Evolutionary conservation across 2,888 invertebrate species (phyloP).

Genomic region (Charanyca ferruginea): DNA sequence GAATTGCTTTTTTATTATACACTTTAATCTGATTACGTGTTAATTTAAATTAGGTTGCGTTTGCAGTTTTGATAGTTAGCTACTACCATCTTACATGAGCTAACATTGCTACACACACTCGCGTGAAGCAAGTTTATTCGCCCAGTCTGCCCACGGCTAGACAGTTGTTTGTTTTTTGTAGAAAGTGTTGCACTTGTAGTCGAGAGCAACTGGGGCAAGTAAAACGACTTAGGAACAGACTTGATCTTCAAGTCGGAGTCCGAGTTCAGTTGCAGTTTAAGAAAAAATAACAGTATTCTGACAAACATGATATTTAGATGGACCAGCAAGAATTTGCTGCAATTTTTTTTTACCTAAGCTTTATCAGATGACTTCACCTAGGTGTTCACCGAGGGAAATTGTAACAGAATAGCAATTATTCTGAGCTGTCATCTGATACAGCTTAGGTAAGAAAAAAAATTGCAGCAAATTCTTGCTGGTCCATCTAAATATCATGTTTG

Average conservation of each 20-base stretch:
- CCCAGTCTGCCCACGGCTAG: conserved; percentile 26
- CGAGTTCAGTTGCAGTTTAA: not conserved
- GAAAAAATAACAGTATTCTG: not conserved
- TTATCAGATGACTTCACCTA: too few species aligned
- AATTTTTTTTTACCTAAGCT: too few species aligned
- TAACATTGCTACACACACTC: conserved; percentile 10
- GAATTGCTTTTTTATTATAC: too few species aligned
- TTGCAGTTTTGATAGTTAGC: conserved; percentile 27
- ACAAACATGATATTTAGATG: not conserved
- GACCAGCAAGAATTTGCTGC: not conserved
- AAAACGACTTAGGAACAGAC: not conserved
- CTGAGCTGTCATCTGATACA: too few species aligned
- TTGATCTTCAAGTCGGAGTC: not conserved
- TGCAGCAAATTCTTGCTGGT: not conserved
- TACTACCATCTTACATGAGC: conserved; percentile 23
- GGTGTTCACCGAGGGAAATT: too few species aligned
- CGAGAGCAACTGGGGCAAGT: conserved; percentile 23
- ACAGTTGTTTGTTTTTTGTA: conserved; percentile 50
- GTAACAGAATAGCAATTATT: too few species aligned
- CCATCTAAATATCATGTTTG: not conserved
- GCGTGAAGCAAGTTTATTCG: conserved; percentile 14
- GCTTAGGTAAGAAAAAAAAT: too few species aligned
- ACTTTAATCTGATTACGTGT: too few species aligned
- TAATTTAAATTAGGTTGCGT: too few species aligned
- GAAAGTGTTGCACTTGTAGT: conserved; percentile 51